Evolutionary conservation across 2,888 invertebrate genomes (phyloP), one percentile per base, ranked within the genome.

Genomic region (Cheiracanthium punctorium): DNA sequence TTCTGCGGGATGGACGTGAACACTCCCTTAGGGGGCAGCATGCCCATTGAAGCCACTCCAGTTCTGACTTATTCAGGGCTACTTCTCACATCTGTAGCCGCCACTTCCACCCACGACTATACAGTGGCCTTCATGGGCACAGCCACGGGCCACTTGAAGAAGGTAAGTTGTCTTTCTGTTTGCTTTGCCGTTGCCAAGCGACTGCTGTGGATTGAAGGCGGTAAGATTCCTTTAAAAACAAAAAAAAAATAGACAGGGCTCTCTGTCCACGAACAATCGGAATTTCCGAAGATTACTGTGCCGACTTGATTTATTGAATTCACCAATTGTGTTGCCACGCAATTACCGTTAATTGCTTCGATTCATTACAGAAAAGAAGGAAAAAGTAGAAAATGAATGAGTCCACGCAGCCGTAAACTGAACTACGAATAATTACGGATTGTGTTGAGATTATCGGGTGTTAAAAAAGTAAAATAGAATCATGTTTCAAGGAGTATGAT

Each of bases 121-220:
- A 99, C 98, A 24, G 98, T 99, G 69, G 98, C 97, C 74, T 98
- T 99, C 92, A 95, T 98, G 89, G 99, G 99, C 67, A 98, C 98
- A 20, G 94, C 94, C 84, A 94, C 95, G 90, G 99, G 99, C 65
- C 96, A 96, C 91, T 93, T 99, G 86, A 97, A 97, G 92, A 99
- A 99, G 94, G 95, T 95, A 91, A 85, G 90, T 30, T 20, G 1
- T 48, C 32, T 12, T 81, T 70, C 48, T 75, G 12, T 43, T 41
- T 67, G 41, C 29, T 70, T 48, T 17, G 12, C 58, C 58, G 58
- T 58, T 58, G 58, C 58, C 58, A 58, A 24, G 58, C 32, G 20
- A 67, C 67, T n/a, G 30, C 67, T 20, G 14, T 20, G 7, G 58
- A 10, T 58, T 20, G 8, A 58, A 7, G 2, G 48, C 48, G 48